phyloP scores from a whole-genome alignment of 30 jellyfish, hydroid and myxozoan species.

The Clytia hemisphaerica region DNA sequence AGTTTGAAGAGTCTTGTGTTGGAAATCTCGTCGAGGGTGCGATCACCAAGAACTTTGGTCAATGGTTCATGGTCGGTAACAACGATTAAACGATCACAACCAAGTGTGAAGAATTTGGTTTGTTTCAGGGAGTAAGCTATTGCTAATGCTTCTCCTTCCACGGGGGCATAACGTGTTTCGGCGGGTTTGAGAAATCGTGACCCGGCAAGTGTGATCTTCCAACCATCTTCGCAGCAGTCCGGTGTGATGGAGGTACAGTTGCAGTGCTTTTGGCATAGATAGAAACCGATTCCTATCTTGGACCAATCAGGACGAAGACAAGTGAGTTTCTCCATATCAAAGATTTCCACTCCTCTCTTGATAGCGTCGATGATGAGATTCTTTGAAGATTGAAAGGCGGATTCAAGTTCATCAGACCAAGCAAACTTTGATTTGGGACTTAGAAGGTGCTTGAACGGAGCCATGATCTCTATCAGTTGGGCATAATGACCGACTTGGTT shows the following conservation, averaged over 20 bases:
- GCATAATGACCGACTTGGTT: not conserved
- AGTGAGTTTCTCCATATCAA: not conserved
- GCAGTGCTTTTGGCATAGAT: slow-evolving; percentile 18
- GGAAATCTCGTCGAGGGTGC: slow-evolving; percentile 1
- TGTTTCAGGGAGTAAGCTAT: slow-evolving; percentile 20
- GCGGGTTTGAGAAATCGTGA: slow-evolving; percentile 17
- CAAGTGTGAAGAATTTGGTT: slow-evolving; percentile 25
- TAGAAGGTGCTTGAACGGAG: slow-evolving; percentile 31
- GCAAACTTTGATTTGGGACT: not conserved
- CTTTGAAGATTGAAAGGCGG: not conserved
- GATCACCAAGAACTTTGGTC: slow-evolving; percentile 5
- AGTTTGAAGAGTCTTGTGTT: slow-evolving; percentile 14
- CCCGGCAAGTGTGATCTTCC: slow-evolving; percentile 9
- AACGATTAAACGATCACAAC: not conserved
- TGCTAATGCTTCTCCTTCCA: slow-evolving; percentile 31
- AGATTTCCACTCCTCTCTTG: not conserved
- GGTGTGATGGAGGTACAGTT: not conserved
- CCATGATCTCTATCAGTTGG: not conserved
- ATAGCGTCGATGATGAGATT: not conserved
- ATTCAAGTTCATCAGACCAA: too few relatives aligned
- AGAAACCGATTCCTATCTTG: slow-evolving; percentile 2
- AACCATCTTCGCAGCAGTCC: slow-evolving; percentile 11
- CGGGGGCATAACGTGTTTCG: slow-evolving; percentile 24
- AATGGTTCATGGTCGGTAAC: slow-evolving; percentile 10
- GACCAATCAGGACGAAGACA: slow-evolving; percentile 1